These are phyloP conservation scores for Ornithorhynchus anatinus DNA, from an alignment of 2,113 vertebrate species.

Conservation along the genomic window DNA sequence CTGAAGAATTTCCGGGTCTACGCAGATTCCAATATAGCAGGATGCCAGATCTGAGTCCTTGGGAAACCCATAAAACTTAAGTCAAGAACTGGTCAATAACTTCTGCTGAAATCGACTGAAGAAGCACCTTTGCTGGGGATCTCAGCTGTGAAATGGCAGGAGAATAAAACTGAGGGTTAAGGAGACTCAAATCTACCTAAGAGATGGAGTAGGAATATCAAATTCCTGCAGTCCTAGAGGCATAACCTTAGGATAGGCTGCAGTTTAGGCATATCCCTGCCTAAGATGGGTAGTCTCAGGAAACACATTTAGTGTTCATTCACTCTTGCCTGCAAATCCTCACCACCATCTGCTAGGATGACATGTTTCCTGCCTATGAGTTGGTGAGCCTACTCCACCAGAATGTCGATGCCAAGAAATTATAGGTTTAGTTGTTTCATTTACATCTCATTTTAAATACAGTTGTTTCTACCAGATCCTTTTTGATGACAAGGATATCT, in stretches of 20 bases:
- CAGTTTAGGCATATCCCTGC: conserved; percentile 45
- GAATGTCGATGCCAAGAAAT: conserved; percentile 29
- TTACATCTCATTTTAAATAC: background rate
- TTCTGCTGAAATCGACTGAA: too few species aligned
- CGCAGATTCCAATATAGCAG: too few species aligned
- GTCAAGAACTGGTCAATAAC: too few species aligned
- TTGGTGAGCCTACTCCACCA: conserved; percentile 22
- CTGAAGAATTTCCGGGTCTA: too few species aligned
- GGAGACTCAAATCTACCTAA: background rate
- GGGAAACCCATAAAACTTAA: too few species aligned
- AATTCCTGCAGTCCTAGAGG: conserved; percentile 34
- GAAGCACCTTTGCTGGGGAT: background rate
- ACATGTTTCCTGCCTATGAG: conserved; percentile 41
- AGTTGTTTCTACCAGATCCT: background rate
- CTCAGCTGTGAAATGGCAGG: background rate
- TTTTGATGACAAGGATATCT: background rate
- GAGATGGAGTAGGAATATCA: conserved; percentile 28
- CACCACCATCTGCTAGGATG: conserved; percentile 59
- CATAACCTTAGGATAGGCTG: conserved; percentile 60
- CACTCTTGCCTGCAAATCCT: conserved; percentile 49
- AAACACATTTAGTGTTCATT: conserved; percentile 57
- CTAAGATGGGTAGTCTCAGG: conserved; percentile 36
- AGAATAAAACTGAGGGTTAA: background rate
- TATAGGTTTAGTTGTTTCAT: background rate
- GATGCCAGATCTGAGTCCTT: too few species aligned